Conservation (phyloP, 1,140 invertebrate genomes). For the Ips typographus region DNA sequence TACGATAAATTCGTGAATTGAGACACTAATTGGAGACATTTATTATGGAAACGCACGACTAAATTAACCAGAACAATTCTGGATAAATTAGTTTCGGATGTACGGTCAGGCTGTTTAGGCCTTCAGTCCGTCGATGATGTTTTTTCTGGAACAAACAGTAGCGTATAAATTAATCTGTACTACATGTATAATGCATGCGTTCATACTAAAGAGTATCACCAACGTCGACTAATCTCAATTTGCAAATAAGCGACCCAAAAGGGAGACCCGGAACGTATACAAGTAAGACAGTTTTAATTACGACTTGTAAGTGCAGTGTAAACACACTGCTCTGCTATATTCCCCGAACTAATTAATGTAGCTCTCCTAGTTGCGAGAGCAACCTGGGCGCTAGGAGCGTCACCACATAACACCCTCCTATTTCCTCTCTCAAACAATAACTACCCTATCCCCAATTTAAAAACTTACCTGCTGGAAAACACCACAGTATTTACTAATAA, state of each 20-base stretch:
- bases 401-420: slow-evolving; percentile 10
- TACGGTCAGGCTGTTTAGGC: background rate
- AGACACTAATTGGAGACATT: slow-evolving; percentile 35
- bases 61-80: slow-evolving; percentile 35
- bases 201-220: background rate
- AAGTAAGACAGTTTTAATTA: slow-evolving; percentile 36
- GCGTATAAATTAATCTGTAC: background rate
- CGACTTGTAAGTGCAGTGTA: slow-evolving; percentile 35
- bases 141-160: too few relatives aligned
- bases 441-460: too few relatives aligned
- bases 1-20: slow-evolving; percentile 35
- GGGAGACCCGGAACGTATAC: slow-evolving; percentile 14
- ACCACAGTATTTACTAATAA: too few relatives aligned
- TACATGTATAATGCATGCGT: background rate
- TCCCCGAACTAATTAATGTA: slow-evolving; percentile 34
- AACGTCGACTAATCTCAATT: background rate
- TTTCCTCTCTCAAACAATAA: background rate
- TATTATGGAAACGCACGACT: slow-evolving; percentile 30
- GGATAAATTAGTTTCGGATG: slow-evolving; percentile 16
- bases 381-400: slow-evolving; percentile 24
- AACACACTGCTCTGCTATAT: slow-evolving; percentile 34
- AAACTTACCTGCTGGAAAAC: too few relatives aligned
- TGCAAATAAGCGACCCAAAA: slow-evolving; percentile 18
- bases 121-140: too few relatives aligned
- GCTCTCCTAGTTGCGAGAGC: slow-evolving; percentile 26